Evolutionary conservation across 2,113 vertebrate species (phyloP), one percentile per base, ranked within the genome.

Genomic region (Thunnus maccoyii): DNA sequence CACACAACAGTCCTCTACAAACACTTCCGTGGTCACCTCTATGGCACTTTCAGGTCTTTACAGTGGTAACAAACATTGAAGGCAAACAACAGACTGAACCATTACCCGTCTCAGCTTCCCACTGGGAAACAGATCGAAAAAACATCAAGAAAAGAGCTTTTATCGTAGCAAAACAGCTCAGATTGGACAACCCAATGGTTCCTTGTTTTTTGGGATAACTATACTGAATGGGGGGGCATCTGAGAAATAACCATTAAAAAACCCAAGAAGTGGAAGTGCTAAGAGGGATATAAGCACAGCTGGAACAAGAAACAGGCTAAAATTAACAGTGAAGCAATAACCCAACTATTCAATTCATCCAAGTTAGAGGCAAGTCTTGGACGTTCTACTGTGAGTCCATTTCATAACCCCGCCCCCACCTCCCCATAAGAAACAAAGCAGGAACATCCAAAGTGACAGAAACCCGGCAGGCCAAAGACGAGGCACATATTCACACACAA

Each of bases 1-100:
- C 79, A 63, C 85, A 73, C 51, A 81, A 82, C 83, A 66, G 54
- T 77, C 83, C 46, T 79, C 72, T 64, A 82, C 61, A 76, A 89
- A 88, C 90, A 92, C 91, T 91, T 91, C 47, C 86, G 77, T 80
- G 74, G 54, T 89, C 83, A 85, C 76, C 65, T 78, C 85, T 85
- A 92, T 93, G 93, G 92, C 94, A 94, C 94, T 91, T 92, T 89
- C 90, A 88, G 89, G 86, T 92, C 91, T 93, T 88, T 90, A 90
- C 89, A 90, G 91, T 90, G 88, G 88, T 87, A 82, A 91, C 80
- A 87, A 85, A 74, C 74, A 83, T 76, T 78, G 20, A 93, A 92
- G 85, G 91, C 90, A 91, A 93, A 88, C 69, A 84, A 88, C 86
- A 88, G 79, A 87, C 54, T 80, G 74, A 90, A 91, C 89, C 90